These are phyloP conservation scores for Zaprionus vittiger DNA, from an alignment of 1,140 invertebrate genomes.

Conservation along the genomic window DNA sequence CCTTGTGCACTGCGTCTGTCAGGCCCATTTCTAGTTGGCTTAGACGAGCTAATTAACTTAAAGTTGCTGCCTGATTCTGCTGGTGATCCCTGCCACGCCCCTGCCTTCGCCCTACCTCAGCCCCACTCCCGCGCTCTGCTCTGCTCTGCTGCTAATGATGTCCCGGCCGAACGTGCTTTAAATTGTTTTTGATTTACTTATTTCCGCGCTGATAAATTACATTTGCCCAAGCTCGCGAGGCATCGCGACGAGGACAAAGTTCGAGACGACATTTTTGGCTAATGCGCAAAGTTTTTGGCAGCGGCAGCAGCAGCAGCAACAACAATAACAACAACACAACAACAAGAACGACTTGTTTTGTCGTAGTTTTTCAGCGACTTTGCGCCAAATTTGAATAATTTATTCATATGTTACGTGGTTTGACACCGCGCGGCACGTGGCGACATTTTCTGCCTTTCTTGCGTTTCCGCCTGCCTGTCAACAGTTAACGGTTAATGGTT, in stretches of 20 bases:
- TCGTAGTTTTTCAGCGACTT: conserved; percentile 55
- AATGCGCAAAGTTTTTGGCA: conserved; percentile 73
- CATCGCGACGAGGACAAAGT: conserved; percentile 55
- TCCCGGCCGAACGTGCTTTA: conserved; percentile 59
- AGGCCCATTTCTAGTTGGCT: conserved; percentile 67
- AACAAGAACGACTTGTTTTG: neutral
- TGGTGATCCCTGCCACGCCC: conserved; percentile 2
- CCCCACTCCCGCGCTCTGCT: neutral
- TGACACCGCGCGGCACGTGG: conserved; percentile 48
- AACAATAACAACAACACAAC: neutral
- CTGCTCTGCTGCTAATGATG: conserved; percentile 62
- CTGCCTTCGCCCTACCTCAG: neutral
- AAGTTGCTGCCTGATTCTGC: conserved; percentile 52
- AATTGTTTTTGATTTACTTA: conserved; percentile 83
- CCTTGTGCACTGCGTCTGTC: conserved; percentile 3
- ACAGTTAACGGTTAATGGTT: conserved; percentile 27
- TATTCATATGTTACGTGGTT: conserved; percentile 80
- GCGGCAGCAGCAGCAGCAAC: neutral
- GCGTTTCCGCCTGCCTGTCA: conserved; percentile 44
- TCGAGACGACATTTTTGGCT: conserved; percentile 73
- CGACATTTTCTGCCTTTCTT: conserved; percentile 35
- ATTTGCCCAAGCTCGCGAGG: conserved; percentile 56
- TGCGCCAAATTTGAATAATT: conserved; percentile 76
- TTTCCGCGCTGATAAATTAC: conserved; percentile 81
- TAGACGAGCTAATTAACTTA: conserved; percentile 78